These are phyloP conservation scores for Periophthalmus magnuspinnatus DNA, from an alignment of 2,797 vertebrate genomes.

Conservation along the genomic window DNA sequence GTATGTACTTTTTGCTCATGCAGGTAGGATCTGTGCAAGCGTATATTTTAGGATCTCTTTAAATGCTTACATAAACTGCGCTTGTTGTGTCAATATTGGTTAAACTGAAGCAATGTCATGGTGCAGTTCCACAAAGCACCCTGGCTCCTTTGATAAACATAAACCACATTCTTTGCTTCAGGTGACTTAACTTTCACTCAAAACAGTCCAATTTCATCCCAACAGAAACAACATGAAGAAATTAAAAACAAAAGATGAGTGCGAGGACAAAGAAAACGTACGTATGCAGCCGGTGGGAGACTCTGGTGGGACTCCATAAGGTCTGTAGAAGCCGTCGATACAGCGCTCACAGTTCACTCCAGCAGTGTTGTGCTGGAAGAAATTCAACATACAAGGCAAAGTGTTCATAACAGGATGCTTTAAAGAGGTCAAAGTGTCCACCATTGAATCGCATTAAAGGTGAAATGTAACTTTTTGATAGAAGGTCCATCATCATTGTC, in stretches of 20 bases:
- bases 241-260: not conserved
- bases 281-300: slow-evolving; percentile 83
- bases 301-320: slow-evolving; percentile 68
- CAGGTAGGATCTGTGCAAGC: not conserved
- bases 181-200: not conserved
- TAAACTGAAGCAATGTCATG: not conserved
- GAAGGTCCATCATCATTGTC: too few species aligned
- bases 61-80: not conserved
- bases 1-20: not conserved
- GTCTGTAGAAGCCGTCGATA: slow-evolving; percentile 84
- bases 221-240: not conserved
- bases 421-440: not conserved
- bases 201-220: not conserved
- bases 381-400: not conserved
- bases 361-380: slow-evolving; percentile 87
- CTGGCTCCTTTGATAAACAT: not conserved
- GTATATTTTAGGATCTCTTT: not conserved
- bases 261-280: slow-evolving; percentile 66
- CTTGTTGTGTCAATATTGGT: not conserved
- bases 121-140: not conserved
- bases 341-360: slow-evolving; percentile 93
- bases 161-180: not conserved
- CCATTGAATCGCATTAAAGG: too few species aligned
- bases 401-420: not conserved
- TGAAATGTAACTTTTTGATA: too few species aligned